Evolutionary conservation across 2,888 invertebrate species (phyloP).

Genomic region (Thysanoteuthis rhombus): DNA sequence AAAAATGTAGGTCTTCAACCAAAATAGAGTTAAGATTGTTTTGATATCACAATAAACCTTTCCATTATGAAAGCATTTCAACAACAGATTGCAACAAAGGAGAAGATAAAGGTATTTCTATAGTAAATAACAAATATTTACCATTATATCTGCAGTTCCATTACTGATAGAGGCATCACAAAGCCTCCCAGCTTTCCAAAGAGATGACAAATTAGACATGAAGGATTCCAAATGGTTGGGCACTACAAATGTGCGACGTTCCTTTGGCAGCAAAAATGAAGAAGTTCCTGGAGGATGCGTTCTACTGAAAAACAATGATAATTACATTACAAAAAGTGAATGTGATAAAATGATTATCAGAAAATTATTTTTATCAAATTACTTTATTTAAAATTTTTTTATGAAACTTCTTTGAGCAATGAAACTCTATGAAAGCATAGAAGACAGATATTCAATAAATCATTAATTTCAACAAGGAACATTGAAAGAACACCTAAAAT

Average conservation of each 20-base stretch:
- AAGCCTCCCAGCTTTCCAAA: constrained; percentile 25
- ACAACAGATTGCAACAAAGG: not conserved
- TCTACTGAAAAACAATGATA: not conserved
- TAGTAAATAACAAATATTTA: not conserved
- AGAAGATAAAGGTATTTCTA: not conserved
- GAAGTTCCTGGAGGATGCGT: not conserved
- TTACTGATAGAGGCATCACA: constrained; percentile 27
- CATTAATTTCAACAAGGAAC: no score
- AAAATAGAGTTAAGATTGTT: no score
- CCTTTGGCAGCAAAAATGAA: not conserved
- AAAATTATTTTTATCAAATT: no score
- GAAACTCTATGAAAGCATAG: no score
- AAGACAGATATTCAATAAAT: no score
- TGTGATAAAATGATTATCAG: not conserved
- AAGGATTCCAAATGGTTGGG: constrained; percentile 20
- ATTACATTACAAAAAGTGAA: not conserved
- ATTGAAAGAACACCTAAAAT: no score
- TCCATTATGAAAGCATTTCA: not conserved
- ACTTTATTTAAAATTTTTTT: no score
- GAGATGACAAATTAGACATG: constrained; percentile 13
- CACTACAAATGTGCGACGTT: not conserved
- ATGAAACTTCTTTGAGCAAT: no score
- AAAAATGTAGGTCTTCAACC: no score
- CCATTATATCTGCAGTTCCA: constrained; percentile 16
- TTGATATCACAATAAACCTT: not conserved